Base-by-base conservation (phyloP, 2,888 invertebrate species). In the Imbricaverruca yamaguchii region DNA sequence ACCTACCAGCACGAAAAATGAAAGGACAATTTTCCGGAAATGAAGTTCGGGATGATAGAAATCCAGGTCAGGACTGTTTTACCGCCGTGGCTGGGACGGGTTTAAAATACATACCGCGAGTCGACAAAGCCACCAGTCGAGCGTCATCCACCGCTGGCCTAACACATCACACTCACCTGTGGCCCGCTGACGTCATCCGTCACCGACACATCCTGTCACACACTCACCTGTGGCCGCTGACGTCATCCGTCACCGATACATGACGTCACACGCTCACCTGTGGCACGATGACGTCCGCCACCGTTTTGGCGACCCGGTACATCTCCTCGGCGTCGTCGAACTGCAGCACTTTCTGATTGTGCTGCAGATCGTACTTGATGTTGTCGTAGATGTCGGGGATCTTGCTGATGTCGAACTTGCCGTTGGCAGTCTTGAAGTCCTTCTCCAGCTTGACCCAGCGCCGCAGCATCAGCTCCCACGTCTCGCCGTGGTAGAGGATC, bases 371-470 rank as follows among this genome's bases (percentile, higher is more conserved):
- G 87, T 97, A 99, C 87, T 99, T 99, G 85, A 99, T 98, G 87
- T 98, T 98, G 89, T 99, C 99, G 86, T 99, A 99, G 84, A 99
- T 99, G 87, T 99, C 99, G 0, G 99, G 98, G 82, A 99, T 96
- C 89, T 99, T 99, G 11, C 97, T 98, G 85, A 99, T 98, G 87
- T 99, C 99, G 87, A 94, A 99, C 67, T 92, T 91, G 85, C 93
- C 94, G 85, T 93, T 94, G 87, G 97, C 97, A 0, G 94, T 93
- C 86, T 93, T 94, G 87, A 99, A 99, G 88, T 99, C 99, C 88
- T 98, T 98, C 86, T 98, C 96, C 81, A 98, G 94, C 89, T 98
- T 98, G 74, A 95, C 94, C 98, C 98, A 98, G 21, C 98, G 91
- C 39, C 98, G 91, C 11, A 96, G 95, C 94, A 99, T 96, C 83